These are phyloP conservation scores for Caerostris darwini DNA, from an alignment of 1,140 invertebrate genomes.

Conservation along the genomic window DNA sequence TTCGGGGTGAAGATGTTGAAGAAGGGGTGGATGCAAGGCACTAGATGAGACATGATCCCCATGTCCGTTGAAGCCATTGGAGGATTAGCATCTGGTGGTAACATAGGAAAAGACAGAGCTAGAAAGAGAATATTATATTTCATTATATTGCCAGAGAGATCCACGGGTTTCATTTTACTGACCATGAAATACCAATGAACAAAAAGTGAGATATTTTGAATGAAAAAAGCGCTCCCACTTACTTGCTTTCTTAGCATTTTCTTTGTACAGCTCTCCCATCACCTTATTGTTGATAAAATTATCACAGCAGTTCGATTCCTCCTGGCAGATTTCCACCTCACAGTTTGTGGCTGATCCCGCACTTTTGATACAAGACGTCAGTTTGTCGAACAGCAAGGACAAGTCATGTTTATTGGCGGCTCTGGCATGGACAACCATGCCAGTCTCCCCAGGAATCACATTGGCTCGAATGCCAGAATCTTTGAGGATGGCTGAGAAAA, in stretches of 20 bases:
- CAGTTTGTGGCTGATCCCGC: background rate
- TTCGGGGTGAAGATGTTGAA: constrained; percentile 79
- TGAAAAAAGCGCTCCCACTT: too few species aligned
- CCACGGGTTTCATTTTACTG: too few species aligned
- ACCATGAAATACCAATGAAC: too few species aligned
- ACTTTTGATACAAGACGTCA: background rate
- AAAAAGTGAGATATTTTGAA: too few species aligned
- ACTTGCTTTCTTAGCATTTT: background rate
- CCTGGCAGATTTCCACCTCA: background rate
- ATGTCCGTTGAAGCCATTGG: constrained; percentile 61
- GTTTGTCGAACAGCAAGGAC: constrained; percentile 72
- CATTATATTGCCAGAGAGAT: too few species aligned
- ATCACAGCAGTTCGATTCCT: background rate
- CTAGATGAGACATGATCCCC: constrained; percentile 80
- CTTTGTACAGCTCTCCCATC: background rate
- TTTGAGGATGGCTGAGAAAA: constrained; percentile 79
- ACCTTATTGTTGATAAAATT: background rate
- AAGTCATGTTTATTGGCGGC: constrained; percentile 80
- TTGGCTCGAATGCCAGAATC: constrained; percentile 81
- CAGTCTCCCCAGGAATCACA: constrained; percentile 81
- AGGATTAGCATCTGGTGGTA: background rate
- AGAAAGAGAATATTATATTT: too few species aligned
- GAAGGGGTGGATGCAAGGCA: constrained; percentile 81
- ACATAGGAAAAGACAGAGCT: too few species aligned
- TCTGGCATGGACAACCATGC: constrained; percentile 80